phyloP scores from a whole-genome alignment of 2,888 invertebrate species.

The Amphiduros pacificus region DNA sequence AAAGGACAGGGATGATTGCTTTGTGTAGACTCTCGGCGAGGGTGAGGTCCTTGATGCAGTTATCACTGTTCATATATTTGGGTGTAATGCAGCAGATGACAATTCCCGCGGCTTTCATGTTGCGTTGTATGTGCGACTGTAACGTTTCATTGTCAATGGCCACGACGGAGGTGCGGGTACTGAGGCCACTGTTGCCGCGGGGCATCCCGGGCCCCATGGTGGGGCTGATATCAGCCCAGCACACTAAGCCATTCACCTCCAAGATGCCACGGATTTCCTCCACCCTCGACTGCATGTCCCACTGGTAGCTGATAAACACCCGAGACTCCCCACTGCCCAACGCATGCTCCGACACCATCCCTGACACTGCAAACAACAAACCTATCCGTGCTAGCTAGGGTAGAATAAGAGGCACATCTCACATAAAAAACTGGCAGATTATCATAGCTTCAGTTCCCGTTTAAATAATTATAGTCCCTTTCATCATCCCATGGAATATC shows the following conservation, averaged over 20 bases:
- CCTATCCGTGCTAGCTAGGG: no score
- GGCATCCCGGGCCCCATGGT: slow-evolving; percentile 34
- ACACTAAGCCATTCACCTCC: slow-evolving; percentile 42
- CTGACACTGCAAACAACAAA: no score
- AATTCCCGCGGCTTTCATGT: slow-evolving; percentile 47
- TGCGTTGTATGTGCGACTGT: slow-evolving; percentile 49
- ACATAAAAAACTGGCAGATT: no score
- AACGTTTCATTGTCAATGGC: slow-evolving; percentile 39
- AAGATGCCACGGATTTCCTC: slow-evolving; percentile 48
- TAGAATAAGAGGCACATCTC: no score
- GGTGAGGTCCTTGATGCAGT: slow-evolving; percentile 53
- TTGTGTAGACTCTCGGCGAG: slow-evolving; percentile 52
- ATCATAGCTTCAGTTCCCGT: no score
- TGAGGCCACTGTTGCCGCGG: slow-evolving; percentile 44
- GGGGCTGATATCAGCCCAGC: slow-evolving; percentile 51
- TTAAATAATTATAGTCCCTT: no score
- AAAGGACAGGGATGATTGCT: slow-evolving; percentile 50
- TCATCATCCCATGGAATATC: no score
- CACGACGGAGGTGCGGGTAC: slow-evolving; percentile 33
- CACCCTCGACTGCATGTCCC: slow-evolving; percentile 55
- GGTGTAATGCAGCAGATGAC: slow-evolving; percentile 54
- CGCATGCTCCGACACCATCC: no score
- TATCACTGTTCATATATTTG: slow-evolving; percentile 56
- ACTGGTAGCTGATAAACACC: slow-evolving; percentile 55
- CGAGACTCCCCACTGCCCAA: not conserved